These are phyloP conservation scores for Apogon hyalosoma DNA, from an alignment of 2,797 vertebrate genomes.

Conservation along the genomic window DNA sequence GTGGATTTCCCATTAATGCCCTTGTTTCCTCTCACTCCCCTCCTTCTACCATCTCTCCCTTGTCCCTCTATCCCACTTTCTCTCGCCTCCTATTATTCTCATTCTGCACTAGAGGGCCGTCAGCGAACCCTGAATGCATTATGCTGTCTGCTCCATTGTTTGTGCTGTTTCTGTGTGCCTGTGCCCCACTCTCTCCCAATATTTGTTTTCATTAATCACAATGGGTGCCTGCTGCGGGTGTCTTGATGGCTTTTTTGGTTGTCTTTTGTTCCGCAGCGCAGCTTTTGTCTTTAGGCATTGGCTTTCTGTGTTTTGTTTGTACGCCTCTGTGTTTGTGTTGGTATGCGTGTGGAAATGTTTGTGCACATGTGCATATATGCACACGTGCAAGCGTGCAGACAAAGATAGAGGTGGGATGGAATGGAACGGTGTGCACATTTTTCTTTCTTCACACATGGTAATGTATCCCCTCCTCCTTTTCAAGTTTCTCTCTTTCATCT, in stretches of 20 bases:
- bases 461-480: slow-evolving; percentile 43
- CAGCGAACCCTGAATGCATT: slow-evolving; percentile 79
- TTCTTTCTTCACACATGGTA: slow-evolving; percentile 37
- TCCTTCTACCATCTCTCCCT: slow-evolving; percentile 48
- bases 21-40: slow-evolving; percentile 65
- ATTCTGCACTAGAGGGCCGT: slow-evolving; percentile 79
- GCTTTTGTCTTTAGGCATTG: slow-evolving; percentile 77
- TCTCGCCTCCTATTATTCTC: slow-evolving; percentile 78
- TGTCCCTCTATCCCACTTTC: slow-evolving; percentile 57
- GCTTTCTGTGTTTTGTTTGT: slow-evolving; percentile 68
- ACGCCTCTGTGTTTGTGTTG: slow-evolving; percentile 54
- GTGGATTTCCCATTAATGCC: slow-evolving; percentile 75
- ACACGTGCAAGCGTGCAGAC: slow-evolving; percentile 10
- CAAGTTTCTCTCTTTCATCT: slow-evolving; percentile 56
- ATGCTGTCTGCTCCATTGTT: slow-evolving; percentile 81
- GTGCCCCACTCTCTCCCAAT: slow-evolving; percentile 83
- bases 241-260: slow-evolving; percentile 86
- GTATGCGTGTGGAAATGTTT: slow-evolving; percentile 33
- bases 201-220: slow-evolving; percentile 95
- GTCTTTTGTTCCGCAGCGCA: slow-evolving; percentile 77
- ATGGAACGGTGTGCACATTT: slow-evolving; percentile 8
- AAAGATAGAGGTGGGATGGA: slow-evolving; percentile 37
- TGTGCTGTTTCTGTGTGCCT: slow-evolving; percentile 76
- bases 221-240: slow-evolving; percentile 89
- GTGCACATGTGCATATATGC: slow-evolving; percentile 42